Evolutionary conservation across 2,888 invertebrate genomes (phyloP).

Genomic region (Octonoba sinensis): DNA sequence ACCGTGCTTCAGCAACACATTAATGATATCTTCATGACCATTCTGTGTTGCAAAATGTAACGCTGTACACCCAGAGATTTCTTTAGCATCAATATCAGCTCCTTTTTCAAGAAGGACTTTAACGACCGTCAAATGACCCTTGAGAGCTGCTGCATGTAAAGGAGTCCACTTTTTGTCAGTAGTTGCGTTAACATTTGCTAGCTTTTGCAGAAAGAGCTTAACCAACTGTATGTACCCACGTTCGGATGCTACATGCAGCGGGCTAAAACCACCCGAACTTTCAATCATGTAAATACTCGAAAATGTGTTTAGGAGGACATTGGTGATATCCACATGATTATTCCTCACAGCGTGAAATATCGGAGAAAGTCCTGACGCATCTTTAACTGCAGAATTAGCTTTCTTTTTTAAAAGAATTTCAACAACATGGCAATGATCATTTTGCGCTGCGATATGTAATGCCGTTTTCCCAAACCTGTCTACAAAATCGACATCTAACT

Average conservation of each 20-base stretch:
- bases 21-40: slow-evolving; percentile 78
- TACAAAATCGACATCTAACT: neutral
- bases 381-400: neutral
- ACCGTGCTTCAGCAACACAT: slow-evolving; percentile 70
- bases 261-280: no score
- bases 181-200: neutral
- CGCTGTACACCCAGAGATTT: slow-evolving; percentile 76
- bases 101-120: slow-evolving; percentile 11
- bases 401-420: slow-evolving; percentile 3
- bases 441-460: slow-evolving; percentile 4
- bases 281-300: neutral
- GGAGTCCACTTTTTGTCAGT: neutral
- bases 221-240: neutral
- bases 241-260: neutral
- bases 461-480: slow-evolving; percentile 4
- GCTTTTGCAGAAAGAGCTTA: neutral
- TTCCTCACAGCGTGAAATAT: slow-evolving; percentile 8
- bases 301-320: neutral
- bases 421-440: neutral
- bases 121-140: slow-evolving; percentile 9
- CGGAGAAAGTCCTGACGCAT: neutral
- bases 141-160: neutral
- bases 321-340: neutral
- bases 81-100: slow-evolving; percentile 74
- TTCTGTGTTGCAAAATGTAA: slow-evolving; percentile 82